Evolutionary conservation across 1,140 invertebrate species (phyloP).

Genomic region (Hyphantria cunea): DNA sequence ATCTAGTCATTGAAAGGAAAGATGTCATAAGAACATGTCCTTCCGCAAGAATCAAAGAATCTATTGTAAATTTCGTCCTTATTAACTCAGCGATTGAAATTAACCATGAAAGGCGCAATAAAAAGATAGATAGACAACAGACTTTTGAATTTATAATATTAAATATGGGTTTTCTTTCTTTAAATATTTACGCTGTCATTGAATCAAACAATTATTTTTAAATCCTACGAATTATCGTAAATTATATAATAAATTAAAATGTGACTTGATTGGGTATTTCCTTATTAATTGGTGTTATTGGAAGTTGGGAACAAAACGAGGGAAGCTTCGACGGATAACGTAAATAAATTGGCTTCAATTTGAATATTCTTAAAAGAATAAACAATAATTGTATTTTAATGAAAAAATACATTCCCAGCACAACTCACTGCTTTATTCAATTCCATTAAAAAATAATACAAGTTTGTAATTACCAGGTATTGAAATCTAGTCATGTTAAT

Average conservation of each 20-base stretch:
- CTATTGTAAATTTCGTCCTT: too few species aligned
- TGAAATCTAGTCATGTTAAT: not conserved
- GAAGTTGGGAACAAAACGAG: slow-evolving; percentile 22
- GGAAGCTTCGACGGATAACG: not conserved
- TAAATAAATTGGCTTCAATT: slow-evolving; percentile 3
- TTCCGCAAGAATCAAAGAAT: too few species aligned
- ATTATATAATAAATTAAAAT: slow-evolving; percentile 15
- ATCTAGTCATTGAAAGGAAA: too few species aligned
- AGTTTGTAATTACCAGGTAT: not conserved
- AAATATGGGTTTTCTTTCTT: too few species aligned
- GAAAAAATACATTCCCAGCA: not conserved
- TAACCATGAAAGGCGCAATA: too few species aligned
- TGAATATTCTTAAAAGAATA: not conserved
- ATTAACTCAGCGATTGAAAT: too few species aligned
- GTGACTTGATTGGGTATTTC: slow-evolving; percentile 16
- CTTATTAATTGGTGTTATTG: slow-evolving; percentile 23
- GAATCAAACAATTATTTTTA: slow-evolving; percentile 1
- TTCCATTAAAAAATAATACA: not conserved
- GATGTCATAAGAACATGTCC: too few species aligned
- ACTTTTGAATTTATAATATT: too few species aligned
- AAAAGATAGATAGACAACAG: too few species aligned
- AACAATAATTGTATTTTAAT: not conserved
- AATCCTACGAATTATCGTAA: slow-evolving; percentile 12
- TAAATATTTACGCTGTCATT: too few species aligned
- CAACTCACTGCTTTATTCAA: not conserved